Evolutionary conservation across 2,113 vertebrate genomes (phyloP), one percentile per base, ranked within the genome.

Genomic region (Catagonus wagneri): DNA sequence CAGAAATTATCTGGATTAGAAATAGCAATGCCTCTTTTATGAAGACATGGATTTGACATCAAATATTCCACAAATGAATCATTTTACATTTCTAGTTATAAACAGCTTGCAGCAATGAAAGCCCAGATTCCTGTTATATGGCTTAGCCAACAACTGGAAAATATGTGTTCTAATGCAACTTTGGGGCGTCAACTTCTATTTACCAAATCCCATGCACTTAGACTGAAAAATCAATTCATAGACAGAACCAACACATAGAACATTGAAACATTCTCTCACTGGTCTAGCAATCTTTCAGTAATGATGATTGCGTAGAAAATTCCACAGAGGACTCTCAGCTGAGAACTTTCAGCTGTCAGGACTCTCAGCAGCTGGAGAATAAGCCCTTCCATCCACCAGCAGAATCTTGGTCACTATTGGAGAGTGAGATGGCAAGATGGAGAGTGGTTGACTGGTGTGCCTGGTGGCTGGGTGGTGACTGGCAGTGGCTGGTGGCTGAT

Each of bases 1-100:
- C 27, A 92, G 74, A 92, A 95, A 68, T 94, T 63, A 89, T 66
- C 16, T 83, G 85, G 63, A 92, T 92, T 95, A 96, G 61, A 90
- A 95, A 76, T 58, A 85, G 32, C 95, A 94, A 93, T 83, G 29
- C 6, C 96, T 92, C 58, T 61, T 81, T 69, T 92, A 66, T 92
- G 74, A 94, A 94, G 83, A 66, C 25, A 83, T 44, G 75, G 58
- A n/a, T 2, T 2, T 95, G 72, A 69, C 6, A 19, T 85, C 69
- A 90, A 10, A 84, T 97, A 81, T 76, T 89, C 63, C 7, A 15
- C 32, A 81, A 92, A 36, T n/a, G 83, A 86, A 52, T 94, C 32
- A 86, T 74, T 90, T 95, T 86, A 50, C 29, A 56, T 71, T 71
- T 80, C 66, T 75, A 27, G 27, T 90, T 83, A 68, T 83, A 68